These are phyloP conservation scores for Trialeurodes vaporariorum DNA, from an alignment of 1,140 invertebrate species.

Conservation along the genomic window DNA sequence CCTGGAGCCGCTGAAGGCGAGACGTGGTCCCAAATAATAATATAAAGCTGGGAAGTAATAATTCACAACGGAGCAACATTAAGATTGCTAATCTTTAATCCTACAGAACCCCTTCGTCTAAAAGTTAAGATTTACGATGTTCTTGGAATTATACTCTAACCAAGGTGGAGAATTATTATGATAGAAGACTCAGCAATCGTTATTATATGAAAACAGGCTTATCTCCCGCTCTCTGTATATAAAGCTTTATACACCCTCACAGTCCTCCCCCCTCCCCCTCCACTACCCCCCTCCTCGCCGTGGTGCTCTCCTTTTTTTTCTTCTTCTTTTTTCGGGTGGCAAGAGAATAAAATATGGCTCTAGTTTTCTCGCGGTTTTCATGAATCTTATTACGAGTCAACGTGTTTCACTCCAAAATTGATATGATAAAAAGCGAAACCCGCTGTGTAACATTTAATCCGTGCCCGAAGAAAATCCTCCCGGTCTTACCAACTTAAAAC, in stretches of 20 bases:
- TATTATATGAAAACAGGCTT: constrained; percentile 25
- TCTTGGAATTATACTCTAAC: constrained; percentile 46
- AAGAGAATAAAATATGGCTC: constrained; percentile 23
- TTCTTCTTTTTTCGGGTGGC: constrained; percentile 13
- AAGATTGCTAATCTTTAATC: constrained; percentile 65
- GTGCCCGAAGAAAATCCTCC: constrained; percentile 9
- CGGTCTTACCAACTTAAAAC: constrained; percentile 3
- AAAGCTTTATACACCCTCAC: constrained; percentile 20
- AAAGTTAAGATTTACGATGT: constrained; percentile 57
- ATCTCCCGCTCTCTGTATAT: constrained; percentile 22
- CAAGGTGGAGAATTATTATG: constrained; percentile 24
- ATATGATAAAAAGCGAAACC: constrained; percentile 22
- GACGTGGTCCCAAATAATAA: neutral
- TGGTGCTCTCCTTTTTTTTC: neutral
- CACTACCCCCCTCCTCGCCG: neutral
- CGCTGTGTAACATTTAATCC: constrained; percentile 18
- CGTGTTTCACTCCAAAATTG: constrained; percentile 16
- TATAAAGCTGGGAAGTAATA: constrained; percentile 23
- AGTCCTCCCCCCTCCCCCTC: neutral
- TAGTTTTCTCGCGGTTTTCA: constrained; percentile 21
- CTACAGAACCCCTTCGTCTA: constrained; percentile 41
- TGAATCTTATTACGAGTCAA: constrained; percentile 23
- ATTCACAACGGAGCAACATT: constrained; percentile 33
- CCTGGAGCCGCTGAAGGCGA: neutral
- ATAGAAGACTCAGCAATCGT: constrained; percentile 28